These are phyloP conservation scores for Nymphicus hollandicus DNA, from an alignment of 2,113 vertebrate genomes.

Conservation along the genomic window DNA sequence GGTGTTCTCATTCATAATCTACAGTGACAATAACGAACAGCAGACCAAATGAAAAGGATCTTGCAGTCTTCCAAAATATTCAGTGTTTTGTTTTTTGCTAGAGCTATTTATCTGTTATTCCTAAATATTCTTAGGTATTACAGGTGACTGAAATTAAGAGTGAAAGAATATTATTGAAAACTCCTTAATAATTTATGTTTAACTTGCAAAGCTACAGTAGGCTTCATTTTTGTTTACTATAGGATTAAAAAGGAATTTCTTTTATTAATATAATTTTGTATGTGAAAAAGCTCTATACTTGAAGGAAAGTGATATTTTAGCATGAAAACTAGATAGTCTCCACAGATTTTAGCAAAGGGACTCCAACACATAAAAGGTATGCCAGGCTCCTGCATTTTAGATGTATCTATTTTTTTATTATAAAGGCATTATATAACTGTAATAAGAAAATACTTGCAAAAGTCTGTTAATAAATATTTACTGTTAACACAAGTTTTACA, in stretches of 20 bases:
- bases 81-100: neutral
- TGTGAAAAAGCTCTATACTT: neutral
- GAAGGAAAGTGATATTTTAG: neutral
- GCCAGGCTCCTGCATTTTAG: neutral
- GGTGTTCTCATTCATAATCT: neutral
- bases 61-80: neutral
- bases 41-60: neutral
- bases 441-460: neutral
- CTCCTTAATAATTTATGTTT: neutral
- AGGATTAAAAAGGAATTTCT: neutral
- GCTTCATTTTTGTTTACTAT: neutral
- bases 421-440: neutral
- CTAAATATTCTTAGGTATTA: neutral
- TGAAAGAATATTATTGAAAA: neutral
- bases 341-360: neutral
- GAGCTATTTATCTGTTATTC: neutral
- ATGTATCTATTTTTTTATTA: neutral
- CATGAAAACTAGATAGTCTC: neutral
- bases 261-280: neutral
- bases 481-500: neutral
- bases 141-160: neutral
- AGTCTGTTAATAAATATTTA: neutral
- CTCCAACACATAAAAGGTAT: neutral
- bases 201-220: neutral
- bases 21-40: conserved; percentile 28